Evolutionary conservation across 2,888 invertebrate genomes (phyloP).

Genomic region (Drosophila tanythrix): DNA sequence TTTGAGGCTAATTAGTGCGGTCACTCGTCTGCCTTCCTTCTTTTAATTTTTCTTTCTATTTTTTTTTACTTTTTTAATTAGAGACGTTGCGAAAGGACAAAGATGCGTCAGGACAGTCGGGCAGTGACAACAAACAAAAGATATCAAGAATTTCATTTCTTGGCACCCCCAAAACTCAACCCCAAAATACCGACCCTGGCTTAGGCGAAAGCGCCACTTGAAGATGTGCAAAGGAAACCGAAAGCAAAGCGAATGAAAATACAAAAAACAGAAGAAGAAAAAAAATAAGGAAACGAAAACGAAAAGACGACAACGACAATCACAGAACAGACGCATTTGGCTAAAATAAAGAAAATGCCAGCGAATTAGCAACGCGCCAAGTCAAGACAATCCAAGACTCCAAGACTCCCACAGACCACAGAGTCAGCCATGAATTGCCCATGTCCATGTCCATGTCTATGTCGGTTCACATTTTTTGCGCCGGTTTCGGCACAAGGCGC

Average conservation of each 20-base stretch:
- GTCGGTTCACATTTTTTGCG: conserved; percentile 54
- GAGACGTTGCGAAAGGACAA: conserved; percentile 80
- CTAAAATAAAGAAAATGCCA: conserved; percentile 80
- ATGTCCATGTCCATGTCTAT: conserved; percentile 57
- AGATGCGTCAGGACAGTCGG: conserved; percentile 74
- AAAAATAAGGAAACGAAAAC: conserved; percentile 31
- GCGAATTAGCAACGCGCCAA: conserved; percentile 68
- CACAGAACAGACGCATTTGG: conserved; percentile 71
- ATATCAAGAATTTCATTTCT: conserved; percentile 81
- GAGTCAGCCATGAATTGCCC: conserved; percentile 66
- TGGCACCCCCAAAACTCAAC: conserved; percentile 38
- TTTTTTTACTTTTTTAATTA: conserved; percentile 78
- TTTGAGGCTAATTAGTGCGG: conserved; percentile 85
- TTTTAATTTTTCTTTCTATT: conserved; percentile 2
- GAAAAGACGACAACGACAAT: conserved; percentile 60
- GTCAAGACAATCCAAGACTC: conserved; percentile 39
- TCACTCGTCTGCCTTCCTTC: conserved; percentile 67
- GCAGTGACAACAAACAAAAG: conserved; percentile 78
- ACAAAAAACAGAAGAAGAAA: conserved; percentile 14
- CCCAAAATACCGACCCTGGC: neutral
- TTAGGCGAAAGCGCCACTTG: conserved; percentile 54
- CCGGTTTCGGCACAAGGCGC: conserved; percentile 43
- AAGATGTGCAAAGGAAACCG: conserved; percentile 36
- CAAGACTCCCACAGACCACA: conserved; percentile 19
- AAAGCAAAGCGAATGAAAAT: conserved; percentile 21